Evolutionary conservation across 2,113 vertebrate species (phyloP).

Genomic region (Eonycteris spelaea): DNA sequence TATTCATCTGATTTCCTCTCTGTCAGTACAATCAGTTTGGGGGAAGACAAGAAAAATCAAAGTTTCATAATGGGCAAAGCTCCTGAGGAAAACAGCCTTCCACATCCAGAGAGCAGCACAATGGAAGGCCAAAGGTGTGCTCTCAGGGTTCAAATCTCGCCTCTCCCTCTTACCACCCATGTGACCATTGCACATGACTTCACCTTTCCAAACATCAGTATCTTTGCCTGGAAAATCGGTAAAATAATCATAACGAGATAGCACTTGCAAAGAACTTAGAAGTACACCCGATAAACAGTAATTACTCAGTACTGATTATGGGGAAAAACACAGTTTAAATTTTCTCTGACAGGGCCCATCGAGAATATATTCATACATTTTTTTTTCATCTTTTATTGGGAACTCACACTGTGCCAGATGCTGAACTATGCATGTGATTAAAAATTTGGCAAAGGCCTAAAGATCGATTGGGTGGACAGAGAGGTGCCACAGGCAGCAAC

Average conservation of each 20-base stretch:
- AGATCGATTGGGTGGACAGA: neutral
- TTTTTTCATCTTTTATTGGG: neutral
- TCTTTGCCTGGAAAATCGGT: neutral
- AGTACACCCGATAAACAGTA: neutral
- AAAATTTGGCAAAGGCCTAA: neutral
- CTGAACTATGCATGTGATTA: neutral
- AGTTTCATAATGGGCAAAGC: neutral
- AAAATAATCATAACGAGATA: neutral
- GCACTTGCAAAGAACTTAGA: neutral
- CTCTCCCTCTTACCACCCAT: neutral
- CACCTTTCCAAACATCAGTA: neutral
- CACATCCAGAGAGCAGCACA: neutral
- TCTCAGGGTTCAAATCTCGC: neutral
- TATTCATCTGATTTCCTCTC: neutral
- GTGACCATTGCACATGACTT: neutral
- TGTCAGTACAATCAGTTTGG: neutral
- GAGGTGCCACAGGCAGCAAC: neutral
- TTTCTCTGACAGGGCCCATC: neutral
- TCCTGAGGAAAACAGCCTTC: neutral
- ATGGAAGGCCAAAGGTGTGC: neutral
- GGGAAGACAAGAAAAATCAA: neutral
- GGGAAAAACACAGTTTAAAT: neutral
- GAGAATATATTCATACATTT: neutral
- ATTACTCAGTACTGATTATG: neutral
- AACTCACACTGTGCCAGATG: neutral